Percentiles rank a stretch among this genome's conserved stretches.
Conservation (phyloP, 2,888 invertebrate genomes). For the Ophion ellenae region DNA sequence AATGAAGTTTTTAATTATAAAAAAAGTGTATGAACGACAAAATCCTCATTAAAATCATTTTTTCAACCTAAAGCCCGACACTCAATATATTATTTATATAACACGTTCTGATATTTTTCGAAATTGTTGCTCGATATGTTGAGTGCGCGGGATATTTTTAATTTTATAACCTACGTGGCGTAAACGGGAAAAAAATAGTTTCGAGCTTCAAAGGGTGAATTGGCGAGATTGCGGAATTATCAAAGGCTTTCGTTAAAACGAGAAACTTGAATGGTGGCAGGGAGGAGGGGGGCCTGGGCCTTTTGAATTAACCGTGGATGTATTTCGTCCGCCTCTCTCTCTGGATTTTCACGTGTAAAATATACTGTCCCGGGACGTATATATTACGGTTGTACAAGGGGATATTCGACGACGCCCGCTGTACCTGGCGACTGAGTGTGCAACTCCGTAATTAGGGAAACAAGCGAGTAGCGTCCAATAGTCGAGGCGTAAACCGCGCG, state of each 20-base stretch:
- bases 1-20: no score
- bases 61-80: no score
- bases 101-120: background rate
- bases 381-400: conserved; percentile 19
- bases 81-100: no score
- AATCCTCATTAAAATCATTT: no score
- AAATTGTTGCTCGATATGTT: background rate
- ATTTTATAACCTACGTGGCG: background rate
- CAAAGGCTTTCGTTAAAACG: conserved; percentile 33
- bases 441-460: conserved; percentile 65
- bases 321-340: background rate
- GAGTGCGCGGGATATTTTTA: no score
- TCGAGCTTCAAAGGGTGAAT: conserved; percentile 18
- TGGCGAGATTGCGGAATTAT: conserved; percentile 37
- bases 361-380: conserved; percentile 27
- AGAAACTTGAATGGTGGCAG: background rate
- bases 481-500: conserved; percentile 1
- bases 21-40: no score
- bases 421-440: conserved; percentile 42
- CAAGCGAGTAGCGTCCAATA: conserved; percentile 45
- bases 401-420: conserved; percentile 14
- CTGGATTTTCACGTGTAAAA: background rate
- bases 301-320: conserved; percentile 20
- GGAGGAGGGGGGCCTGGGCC: background rate
- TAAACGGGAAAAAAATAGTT: background rate